A percentile compares a stretch with the other conserved stretches of the same genome.
Evolutionary conservation across 2,797 vertebrate genomes (phyloP).

Genomic region (Epinephelus malabaricus): DNA sequence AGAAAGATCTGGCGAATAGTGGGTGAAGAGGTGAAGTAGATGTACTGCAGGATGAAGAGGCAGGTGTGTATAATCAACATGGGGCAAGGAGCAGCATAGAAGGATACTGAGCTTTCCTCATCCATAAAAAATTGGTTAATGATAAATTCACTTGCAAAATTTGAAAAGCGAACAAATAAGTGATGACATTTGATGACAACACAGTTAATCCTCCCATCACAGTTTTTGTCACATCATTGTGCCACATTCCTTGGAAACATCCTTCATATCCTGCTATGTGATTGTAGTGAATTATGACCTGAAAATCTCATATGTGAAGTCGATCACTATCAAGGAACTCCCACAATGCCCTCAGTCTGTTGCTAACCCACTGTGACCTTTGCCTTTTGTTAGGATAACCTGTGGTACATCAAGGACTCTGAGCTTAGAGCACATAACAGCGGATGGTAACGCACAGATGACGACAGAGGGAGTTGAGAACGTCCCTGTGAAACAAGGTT

Average conservation of each 20-base stretch:
- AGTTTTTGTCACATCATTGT: not conserved
- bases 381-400: conserved; percentile 69
- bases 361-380: conserved; percentile 33
- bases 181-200: no score
- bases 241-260: not conserved
- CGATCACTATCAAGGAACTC: not conserved
- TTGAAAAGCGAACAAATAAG: no score
- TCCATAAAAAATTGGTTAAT: no score
- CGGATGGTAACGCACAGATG: not conserved
- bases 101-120: no score
- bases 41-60: no score
- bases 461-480: conserved; percentile 29
- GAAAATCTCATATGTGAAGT: not conserved
- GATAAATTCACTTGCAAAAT: no score
- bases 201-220: not conserved
- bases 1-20: no score
- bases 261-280: not conserved
- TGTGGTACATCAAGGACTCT: conserved; percentile 66
- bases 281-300: not conserved
- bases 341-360: not conserved
- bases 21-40: no score
- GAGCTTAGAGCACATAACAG: conserved; percentile 10
- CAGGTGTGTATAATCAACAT: no score
- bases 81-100: no score
- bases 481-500: conserved; percentile 57